phyloP scores from a whole-genome alignment of 2,888 invertebrate genomes.

The Drosophila melanocephala region DNA sequence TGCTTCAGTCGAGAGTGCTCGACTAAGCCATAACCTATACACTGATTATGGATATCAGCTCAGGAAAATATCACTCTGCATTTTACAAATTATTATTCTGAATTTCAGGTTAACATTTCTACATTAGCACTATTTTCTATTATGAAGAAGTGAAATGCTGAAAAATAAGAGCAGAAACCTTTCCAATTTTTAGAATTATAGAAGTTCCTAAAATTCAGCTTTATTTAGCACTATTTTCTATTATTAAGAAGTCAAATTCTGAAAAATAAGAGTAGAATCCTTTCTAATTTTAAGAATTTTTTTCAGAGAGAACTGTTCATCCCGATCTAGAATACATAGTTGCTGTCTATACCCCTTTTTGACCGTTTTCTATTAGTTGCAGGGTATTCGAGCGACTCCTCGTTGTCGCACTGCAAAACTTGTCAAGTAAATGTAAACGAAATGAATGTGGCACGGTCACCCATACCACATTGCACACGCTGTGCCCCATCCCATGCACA shows the following conservation, averaged over 20 bases:
- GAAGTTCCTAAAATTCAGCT: too few relatives aligned
- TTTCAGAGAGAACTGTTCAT: not conserved
- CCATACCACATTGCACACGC: constrained; percentile 29
- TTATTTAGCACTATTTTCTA: not conserved
- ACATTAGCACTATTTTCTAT: not conserved
- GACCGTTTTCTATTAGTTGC: not conserved
- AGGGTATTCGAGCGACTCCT: constrained; percentile 24
- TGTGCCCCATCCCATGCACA: not conserved
- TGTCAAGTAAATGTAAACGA: constrained; percentile 79
- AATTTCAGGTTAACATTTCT: not conserved
- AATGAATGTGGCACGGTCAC: constrained; percentile 71
- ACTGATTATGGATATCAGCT: not conserved
- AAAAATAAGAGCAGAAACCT: too few relatives aligned
- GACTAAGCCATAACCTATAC: not conserved
- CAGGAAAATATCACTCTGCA: not conserved
- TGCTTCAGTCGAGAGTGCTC: constrained; percentile 16
- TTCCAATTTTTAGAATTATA: too few relatives aligned
- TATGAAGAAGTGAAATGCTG: too few relatives aligned
- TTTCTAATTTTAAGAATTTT: not conserved
- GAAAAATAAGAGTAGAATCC: not conserved
- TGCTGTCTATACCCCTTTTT: not conserved
- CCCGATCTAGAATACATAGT: not conserved
- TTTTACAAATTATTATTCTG: not conserved
- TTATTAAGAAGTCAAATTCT: too few relatives aligned
- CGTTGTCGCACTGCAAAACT: constrained; percentile 67